A percentile compares a stretch with the other conserved stretches of the same genome.
Evolutionary conservation across 37 sponge, comb jelly and placozoan species (phyloP).

Genomic region (Axinella damicornis): DNA sequence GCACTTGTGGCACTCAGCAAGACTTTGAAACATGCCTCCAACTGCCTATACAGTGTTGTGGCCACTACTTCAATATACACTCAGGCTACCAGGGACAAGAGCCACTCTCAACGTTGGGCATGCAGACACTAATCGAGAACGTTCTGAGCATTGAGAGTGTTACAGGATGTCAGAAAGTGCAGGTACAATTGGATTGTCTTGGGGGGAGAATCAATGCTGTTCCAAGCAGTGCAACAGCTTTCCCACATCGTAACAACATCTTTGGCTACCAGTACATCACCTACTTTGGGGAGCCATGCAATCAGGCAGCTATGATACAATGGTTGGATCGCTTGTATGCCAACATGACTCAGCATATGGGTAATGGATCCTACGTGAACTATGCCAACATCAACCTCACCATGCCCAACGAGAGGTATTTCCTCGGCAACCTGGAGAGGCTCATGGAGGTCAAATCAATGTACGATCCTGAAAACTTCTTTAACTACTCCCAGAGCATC

Average conservation of each 20-base stretch:
- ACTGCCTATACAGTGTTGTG: background rate
- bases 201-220: background rate
- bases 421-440: background rate
- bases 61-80: background rate
- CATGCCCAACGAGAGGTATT: background rate
- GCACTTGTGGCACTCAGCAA: background rate
- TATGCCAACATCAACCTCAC: background rate
- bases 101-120: background rate
- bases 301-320: background rate
- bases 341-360: background rate
- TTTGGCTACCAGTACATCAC: conserved; percentile 12
- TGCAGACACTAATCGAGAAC: background rate
- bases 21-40: background rate
- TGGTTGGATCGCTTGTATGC: background rate
- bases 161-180: background rate
- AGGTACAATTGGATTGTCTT: background rate
- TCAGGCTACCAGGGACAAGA: background rate
- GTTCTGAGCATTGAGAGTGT: background rate
- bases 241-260: conserved; percentile 2
- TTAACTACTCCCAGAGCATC: background rate
- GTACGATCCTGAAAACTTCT: background rate
- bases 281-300: background rate
- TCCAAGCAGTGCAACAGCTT: background rate
- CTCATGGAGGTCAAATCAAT: background rate
- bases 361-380: background rate